Evolutionary conservation across 2,888 invertebrate genomes (phyloP).

Genomic region (Periphyllus acericola): DNA sequence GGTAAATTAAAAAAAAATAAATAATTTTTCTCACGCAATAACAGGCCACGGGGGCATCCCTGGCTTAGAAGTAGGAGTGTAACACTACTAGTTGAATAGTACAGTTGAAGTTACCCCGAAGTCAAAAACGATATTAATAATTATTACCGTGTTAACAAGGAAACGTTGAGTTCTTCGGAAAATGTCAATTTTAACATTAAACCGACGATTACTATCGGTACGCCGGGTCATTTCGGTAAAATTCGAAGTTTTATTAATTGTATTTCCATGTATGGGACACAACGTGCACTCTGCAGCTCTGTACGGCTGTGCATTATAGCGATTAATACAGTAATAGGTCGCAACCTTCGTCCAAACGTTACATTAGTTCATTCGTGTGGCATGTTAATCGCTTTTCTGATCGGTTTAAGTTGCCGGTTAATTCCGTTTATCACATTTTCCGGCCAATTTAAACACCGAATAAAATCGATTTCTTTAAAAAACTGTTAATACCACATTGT

Average conservation of each 20-base stretch:
- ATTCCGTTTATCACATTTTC: not conserved
- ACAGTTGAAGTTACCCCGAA: no score
- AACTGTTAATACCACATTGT: not conserved
- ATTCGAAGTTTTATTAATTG: not conserved
- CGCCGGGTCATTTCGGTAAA: not conserved
- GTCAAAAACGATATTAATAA: no score
- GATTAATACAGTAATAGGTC: no score
- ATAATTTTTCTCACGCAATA: no score
- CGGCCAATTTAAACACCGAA: not conserved
- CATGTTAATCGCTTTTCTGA: not conserved
- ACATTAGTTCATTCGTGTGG: not conserved
- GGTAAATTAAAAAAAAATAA: no score
- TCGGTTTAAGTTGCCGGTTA: slow-evolving; percentile 2
- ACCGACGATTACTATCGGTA: not conserved
- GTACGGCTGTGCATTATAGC: no score
- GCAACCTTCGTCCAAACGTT: slow-evolving; percentile 14
- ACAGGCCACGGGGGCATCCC: no score
- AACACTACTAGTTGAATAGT: no score
- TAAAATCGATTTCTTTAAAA: slow-evolving; percentile 2
- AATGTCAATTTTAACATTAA: no score
- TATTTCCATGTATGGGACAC: slow-evolving; percentile 3
- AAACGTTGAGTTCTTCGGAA: no score
- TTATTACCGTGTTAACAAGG: no score
- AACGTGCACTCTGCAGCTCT: not conserved
- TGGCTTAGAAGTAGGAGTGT: no score